A percentile compares a stretch with the other conserved stretches of the same genome.
Conservation (phyloP, 2,888 invertebrate genomes). For the Hedychridium roseum region DNA sequence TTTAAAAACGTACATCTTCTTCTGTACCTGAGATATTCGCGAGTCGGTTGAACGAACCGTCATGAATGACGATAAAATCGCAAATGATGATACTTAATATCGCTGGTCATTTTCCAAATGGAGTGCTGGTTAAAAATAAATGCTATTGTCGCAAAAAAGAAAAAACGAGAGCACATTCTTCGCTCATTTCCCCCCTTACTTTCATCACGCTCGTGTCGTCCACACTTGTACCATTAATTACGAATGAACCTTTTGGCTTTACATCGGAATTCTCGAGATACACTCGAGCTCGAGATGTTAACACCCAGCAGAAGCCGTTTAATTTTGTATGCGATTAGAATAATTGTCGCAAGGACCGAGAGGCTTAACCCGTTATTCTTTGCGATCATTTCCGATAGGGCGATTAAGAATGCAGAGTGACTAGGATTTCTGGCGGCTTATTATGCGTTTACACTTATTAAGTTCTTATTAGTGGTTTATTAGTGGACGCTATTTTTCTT, state of each 20-base stretch:
- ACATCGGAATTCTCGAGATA: slow-evolving; percentile 15
- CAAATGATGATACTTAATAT: too few relatives aligned
- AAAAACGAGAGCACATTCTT: neutral
- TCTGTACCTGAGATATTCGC: neutral
- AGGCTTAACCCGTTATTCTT: too few relatives aligned
- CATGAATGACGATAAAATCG: too few relatives aligned
- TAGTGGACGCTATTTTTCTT: neutral
- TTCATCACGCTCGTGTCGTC: slow-evolving; percentile 13
- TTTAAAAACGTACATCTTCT: too few relatives aligned
- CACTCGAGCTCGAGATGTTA: slow-evolving; percentile 8
- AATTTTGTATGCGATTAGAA: too few relatives aligned
- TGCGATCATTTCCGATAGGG: too few relatives aligned
- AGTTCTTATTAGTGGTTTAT: too few relatives aligned
- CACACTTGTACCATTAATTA: neutral
- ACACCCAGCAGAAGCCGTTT: slow-evolving; percentile 8
- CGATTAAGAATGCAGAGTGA: slow-evolving; percentile 3
- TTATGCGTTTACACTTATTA: too few relatives aligned
- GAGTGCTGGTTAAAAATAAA: slow-evolving; percentile 24
- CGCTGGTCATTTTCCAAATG: slow-evolving; percentile 17
- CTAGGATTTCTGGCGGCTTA: neutral
- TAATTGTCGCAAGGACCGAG: too few relatives aligned
- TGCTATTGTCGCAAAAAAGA: slow-evolving; percentile 20
- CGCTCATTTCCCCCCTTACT: slow-evolving; percentile 4
- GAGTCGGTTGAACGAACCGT: neutral
- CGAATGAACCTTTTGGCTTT: slow-evolving; percentile 16